These are phyloP conservation scores for Eulemur rufifrons DNA, from an alignment of 2,113 vertebrate species.

Conservation along the genomic window DNA sequence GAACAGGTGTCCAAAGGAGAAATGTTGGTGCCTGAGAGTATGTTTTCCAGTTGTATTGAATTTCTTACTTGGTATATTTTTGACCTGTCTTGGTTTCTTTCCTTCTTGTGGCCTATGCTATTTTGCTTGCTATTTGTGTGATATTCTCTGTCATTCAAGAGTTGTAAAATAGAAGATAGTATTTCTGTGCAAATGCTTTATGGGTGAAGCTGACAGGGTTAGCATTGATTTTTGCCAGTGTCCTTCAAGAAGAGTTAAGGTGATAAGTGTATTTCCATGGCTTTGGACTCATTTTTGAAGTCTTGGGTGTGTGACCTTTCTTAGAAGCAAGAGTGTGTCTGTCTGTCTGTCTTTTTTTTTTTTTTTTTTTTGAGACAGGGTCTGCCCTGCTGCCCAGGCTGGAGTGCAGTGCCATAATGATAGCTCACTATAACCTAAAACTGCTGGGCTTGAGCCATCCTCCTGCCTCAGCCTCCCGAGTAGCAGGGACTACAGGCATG, in stretches of 20 bases:
- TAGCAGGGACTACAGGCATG: too few relatives aligned
- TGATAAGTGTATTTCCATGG: constrained; percentile 31
- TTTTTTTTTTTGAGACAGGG: too few relatives aligned
- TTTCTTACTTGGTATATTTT: constrained; percentile 72
- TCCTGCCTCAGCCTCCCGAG: too few relatives aligned
- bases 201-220: not conserved
- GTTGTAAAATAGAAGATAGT: constrained; percentile 37
- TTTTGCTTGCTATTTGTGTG: constrained; percentile 60
- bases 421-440: too few relatives aligned
- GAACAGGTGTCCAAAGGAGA: constrained; percentile 71
- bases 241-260: constrained; percentile 29
- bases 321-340: not conserved
- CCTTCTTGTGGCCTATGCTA: constrained; percentile 24
- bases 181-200: constrained; percentile 49
- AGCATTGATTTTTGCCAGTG: constrained; percentile 17
- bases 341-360: too few relatives aligned
- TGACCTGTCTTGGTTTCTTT: constrained; percentile 65
- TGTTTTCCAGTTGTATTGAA: constrained; percentile 69
- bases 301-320: not conserved
- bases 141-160: constrained; percentile 18
- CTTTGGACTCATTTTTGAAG: constrained; percentile 39
- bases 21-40: constrained; percentile 47
- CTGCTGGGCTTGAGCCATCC: too few relatives aligned
- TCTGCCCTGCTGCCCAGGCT: too few relatives aligned
- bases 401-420: too few relatives aligned